Conservation (phyloP, 2,797 vertebrate genomes). For the Gobionotothen gibberifrons region DNA sequence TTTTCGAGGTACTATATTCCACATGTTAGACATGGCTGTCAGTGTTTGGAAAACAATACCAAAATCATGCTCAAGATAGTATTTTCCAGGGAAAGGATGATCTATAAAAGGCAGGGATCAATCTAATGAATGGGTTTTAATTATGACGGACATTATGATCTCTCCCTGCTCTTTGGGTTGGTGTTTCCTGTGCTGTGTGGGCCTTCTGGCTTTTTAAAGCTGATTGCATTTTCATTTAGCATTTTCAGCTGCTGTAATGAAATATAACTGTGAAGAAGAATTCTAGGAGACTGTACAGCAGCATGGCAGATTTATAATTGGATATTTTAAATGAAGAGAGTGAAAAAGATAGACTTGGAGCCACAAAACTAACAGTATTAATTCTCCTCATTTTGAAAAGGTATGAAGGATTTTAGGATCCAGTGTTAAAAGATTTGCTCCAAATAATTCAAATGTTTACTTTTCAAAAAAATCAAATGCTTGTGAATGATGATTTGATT, state of each 20-base stretch:
- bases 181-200: conserved; percentile 2
- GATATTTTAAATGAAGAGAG: conserved; percentile 46
- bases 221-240: not conserved
- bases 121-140: not conserved
- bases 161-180: not conserved
- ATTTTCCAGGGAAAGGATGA: conserved; percentile 24
- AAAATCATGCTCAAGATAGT: conserved; percentile 25
- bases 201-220: not conserved
- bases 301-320: conserved; percentile 7
- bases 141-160: not conserved
- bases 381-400: conserved; percentile 12
- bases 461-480: conserved; percentile 39
- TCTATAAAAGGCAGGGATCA: not conserved
- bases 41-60: conserved; percentile 12
- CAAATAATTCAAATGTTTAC: conserved; percentile 43
- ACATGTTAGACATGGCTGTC: conserved; percentile 14
- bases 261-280: conserved; percentile 18
- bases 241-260: not conserved
- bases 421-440: conserved; percentile 23
- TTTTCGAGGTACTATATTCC: conserved; percentile 19
- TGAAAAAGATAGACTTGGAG: conserved; percentile 32
- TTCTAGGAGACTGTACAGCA: not conserved
- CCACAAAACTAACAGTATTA: conserved; percentile 34
- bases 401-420: conserved; percentile 11
- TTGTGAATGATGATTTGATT: conserved; percentile 62